Evolutionary conservation across 1,140 invertebrate species (phyloP), one percentile per base, ranked within the genome.

Genomic region (Limonius californicus): DNA sequence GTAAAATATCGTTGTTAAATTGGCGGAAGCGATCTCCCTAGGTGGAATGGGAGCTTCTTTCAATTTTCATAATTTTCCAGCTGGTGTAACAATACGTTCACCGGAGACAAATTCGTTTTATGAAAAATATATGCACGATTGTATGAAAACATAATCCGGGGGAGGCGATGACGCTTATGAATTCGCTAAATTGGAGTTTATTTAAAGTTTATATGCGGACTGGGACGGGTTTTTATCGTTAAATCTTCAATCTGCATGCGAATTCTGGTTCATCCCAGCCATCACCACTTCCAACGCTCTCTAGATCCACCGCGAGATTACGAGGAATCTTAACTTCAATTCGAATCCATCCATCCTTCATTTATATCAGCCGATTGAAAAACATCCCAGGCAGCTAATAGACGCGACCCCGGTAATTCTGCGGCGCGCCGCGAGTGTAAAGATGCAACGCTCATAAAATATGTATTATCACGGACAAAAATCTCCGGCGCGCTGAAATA

Each of bases 381-480:
- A 64, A 64, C 62, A 64, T 64, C 57, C 54, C 27, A 42, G 39
- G 42, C 45, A 60, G 53, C 57, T 59, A 60, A 64, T 60, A 53
- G 62, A 39, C 32, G 35, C 23, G 32, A 18, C 54, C 57, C 21
- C 53, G 57, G 30, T 60, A 64, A 60, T 60, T 55, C 54, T 56
- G 63, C 54, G 59, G 63, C 55, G 59, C 56, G 59, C 42, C 39
- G 53, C 32, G 50, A 35, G 58, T 54, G 42, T 64, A 58, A 61
- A 66, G 68, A 71, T 71, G 68, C 64, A 67, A 68, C 63, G 64
- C 68, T 70, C 68, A 71, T 74, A 74, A 74, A 74, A 74, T 74
- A 74, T 74, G 72, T 70, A 71, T 68, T 71, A 74, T 74, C 72
- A 72, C 69, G 70, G 62, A 74, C 69, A 71, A 71, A 72, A 72